phyloP scores from a whole-genome alignment of 2,888 invertebrate species.

The Drosophila subsilvestris region DNA sequence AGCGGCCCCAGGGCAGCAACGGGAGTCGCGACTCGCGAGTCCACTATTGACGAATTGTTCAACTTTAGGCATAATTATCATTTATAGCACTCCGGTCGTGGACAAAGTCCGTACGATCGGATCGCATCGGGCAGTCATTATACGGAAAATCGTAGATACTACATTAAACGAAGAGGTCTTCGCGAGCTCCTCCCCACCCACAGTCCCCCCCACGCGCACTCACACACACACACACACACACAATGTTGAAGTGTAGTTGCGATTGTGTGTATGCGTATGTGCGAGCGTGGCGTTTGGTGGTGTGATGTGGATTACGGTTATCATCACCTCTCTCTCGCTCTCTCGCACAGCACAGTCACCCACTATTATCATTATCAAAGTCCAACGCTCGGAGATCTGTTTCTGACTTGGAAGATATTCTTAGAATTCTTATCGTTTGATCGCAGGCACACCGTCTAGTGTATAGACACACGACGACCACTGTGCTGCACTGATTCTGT shows the following conservation, averaged over 20 bases:
- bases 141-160: conserved; percentile 15
- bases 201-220: background rate
- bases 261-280: conserved; percentile 6
- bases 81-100: conserved; percentile 12
- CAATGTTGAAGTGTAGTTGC: background rate
- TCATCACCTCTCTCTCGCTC: conserved; percentile 8
- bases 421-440: conserved; percentile 22
- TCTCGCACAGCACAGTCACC: conserved; percentile 21
- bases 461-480: background rate
- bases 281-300: background rate
- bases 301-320: conserved; percentile 26
- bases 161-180: conserved; percentile 4
- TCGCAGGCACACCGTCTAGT: background rate
- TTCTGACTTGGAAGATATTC: background rate
- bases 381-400: conserved; percentile 5
- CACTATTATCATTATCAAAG: conserved; percentile 36
- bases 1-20: conserved; percentile 13
- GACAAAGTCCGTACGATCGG: conserved; percentile 26
- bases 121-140: conserved; percentile 20
- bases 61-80: background rate
- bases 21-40: background rate
- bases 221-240: background rate
- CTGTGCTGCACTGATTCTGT: background rate
- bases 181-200: background rate
- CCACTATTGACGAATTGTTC: conserved; percentile 25